Conservation (phyloP, 2,797 vertebrate species). For the Ptychobarbus kaznakovi region DNA sequence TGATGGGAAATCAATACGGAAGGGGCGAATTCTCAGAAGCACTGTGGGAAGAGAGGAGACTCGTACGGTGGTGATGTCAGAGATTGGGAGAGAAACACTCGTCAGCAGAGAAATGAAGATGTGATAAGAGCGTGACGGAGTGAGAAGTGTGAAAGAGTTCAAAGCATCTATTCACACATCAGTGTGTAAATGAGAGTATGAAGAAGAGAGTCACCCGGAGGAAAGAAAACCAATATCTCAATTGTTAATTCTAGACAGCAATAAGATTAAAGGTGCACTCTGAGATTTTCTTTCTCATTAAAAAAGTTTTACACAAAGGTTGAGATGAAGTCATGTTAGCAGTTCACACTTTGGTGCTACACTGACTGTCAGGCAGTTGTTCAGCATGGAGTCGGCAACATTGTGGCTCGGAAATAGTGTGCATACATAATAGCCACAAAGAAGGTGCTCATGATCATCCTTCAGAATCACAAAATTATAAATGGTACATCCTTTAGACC, state of each 20-base stretch:
- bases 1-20: slow-evolving; percentile 81
- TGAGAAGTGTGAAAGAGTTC: slow-evolving; percentile 23
- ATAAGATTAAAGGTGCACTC: background rate
- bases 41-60: slow-evolving; percentile 60
- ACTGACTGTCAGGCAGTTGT: background rate
- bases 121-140: slow-evolving; percentile 36
- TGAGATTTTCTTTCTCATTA: background rate
- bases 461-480: background rate
- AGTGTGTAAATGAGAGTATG: slow-evolving; percentile 10
- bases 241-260: background rate
- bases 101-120: slow-evolving; percentile 36
- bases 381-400: background rate
- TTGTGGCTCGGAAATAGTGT: background rate
- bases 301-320: background rate
- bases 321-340: background rate
- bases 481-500: background rate
- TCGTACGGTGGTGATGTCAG: slow-evolving; percentile 59
- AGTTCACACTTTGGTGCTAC: background rate
- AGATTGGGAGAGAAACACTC: slow-evolving; percentile 48
- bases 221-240: slow-evolving; percentile 6
- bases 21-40: slow-evolving; percentile 62
- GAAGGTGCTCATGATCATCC: background rate
- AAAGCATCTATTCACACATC: slow-evolving; percentile 43
- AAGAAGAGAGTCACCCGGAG: background rate
- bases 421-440: background rate